Evolutionary conservation across 1,140 invertebrate species (phyloP).

Genomic region (Andricus grossulariae): DNA sequence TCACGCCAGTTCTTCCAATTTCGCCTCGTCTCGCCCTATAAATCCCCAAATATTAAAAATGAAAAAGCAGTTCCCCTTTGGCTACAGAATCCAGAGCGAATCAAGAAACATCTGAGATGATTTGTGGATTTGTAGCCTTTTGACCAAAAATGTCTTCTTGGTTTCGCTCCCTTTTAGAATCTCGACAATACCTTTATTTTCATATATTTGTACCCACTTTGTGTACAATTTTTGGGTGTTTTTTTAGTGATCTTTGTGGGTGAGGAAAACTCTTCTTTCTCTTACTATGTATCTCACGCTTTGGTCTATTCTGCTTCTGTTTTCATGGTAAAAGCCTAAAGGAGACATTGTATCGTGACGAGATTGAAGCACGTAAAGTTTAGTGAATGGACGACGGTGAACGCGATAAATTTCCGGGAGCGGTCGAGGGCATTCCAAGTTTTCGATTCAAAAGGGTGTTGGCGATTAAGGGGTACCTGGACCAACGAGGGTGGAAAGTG

Average conservation of each 20-base stretch:
- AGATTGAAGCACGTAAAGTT: slow-evolving; percentile 9
- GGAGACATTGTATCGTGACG: slow-evolving; percentile 44
- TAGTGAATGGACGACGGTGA: slow-evolving; percentile 56
- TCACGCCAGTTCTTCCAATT: neutral
- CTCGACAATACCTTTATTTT: neutral
- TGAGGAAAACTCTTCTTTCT: slow-evolving; percentile 7
- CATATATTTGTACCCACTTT: neutral
- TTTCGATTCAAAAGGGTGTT: slow-evolving; percentile 61
- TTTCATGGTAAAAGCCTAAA: neutral
- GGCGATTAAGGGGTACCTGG: slow-evolving; percentile 18
- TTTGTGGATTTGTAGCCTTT: slow-evolving; percentile 61
- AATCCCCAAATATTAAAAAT: slow-evolving; percentile 60
- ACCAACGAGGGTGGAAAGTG: slow-evolving; percentile 11
- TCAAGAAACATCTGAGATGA: slow-evolving; percentile 42
- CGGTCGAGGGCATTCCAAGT: slow-evolving; percentile 57
- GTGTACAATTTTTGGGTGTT: neutral
- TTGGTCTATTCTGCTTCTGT: slow-evolving; percentile 22
- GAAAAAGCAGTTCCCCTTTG: slow-evolving; percentile 43
- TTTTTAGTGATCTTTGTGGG: slow-evolving; percentile 12
- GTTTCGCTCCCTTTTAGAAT: neutral
- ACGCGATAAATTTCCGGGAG: slow-evolving; percentile 64
- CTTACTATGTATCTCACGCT: neutral
- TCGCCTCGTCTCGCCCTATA: slow-evolving; percentile 46
- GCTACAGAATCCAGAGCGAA: neutral
- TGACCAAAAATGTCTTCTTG: slow-evolving; percentile 42